A percentile compares a stretch with the other conserved stretches of the same genome.
phyloP scores from a whole-genome alignment of 2,888 invertebrate species.

The Sphecodes monilicornis region DNA sequence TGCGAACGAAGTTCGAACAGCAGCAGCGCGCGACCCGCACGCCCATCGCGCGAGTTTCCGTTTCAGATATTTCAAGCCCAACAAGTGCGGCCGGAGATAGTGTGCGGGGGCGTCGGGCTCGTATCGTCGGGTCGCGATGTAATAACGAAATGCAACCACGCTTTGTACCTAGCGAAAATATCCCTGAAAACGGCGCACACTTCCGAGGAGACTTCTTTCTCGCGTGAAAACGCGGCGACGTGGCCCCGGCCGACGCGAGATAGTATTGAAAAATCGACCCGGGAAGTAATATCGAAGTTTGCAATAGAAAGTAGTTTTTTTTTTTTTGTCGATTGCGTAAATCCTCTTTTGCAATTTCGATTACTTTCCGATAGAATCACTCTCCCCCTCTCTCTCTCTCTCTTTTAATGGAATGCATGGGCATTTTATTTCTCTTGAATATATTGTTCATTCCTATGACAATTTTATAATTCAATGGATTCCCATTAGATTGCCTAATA shows the following conservation, averaged over 20 bases:
- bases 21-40: not conserved
- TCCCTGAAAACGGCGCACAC: not conserved
- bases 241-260: not conserved
- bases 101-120: not conserved
- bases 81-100: conserved; percentile 32
- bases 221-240: not conserved
- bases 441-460: too few relatives aligned
- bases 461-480: too few relatives aligned
- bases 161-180: conserved; percentile 11
- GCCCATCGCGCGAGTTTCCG: conserved; percentile 35
- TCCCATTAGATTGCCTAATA: too few relatives aligned
- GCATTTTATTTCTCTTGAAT: too few relatives aligned
- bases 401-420: too few relatives aligned
- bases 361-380: not conserved
- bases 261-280: not conserved
- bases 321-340: not conserved
- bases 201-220: conserved; percentile 11
- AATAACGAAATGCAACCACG: conserved; percentile 6
- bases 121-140: conserved; percentile 22
- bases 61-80: conserved; percentile 58
- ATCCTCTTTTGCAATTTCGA: not conserved
- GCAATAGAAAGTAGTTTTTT: not conserved
- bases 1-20: conserved; percentile 69
- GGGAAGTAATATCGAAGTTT: not conserved
- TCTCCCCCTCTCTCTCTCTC: too few relatives aligned